Evolutionary conservation across 2,888 invertebrate genomes (phyloP).

Genomic region (Pristionchus fissidentatus): DNA sequence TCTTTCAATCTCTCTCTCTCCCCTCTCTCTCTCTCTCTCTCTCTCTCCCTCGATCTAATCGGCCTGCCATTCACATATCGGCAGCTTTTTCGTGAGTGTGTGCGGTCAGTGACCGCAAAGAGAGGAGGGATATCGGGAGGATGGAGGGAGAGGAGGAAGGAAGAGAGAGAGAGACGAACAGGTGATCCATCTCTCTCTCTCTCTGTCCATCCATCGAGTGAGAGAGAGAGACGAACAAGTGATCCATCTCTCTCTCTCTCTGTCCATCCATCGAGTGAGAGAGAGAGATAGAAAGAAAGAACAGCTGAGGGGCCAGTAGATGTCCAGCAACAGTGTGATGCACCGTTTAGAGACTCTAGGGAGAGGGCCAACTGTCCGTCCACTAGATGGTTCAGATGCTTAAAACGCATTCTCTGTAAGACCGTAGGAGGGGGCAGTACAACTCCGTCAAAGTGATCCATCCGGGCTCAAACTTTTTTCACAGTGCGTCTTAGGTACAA

Average conservation of each 20-base stretch:
- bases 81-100: no score
- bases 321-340: no score
- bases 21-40: neutral
- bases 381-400: neutral
- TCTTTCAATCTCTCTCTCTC: neutral
- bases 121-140: neutral
- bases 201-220: neutral
- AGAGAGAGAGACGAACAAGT: neutral
- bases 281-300: no score
- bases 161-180: neutral
- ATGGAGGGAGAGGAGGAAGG: neutral
- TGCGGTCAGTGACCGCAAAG: neutral
- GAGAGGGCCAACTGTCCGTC: neutral
- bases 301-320: no score
- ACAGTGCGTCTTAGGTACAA: no score
- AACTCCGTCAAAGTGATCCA: no score
- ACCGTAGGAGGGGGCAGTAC: no score
- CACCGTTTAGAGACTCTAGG: no score
- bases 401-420: no score
- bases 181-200: neutral
- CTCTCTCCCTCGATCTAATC: neutral
- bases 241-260: neutral
- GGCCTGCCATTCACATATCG: constrained; percentile 14
- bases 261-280: neutral
- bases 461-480: no score